Evolutionary conservation across 2,888 invertebrate genomes (phyloP).

Genomic region (Agriopis marginaria): DNA sequence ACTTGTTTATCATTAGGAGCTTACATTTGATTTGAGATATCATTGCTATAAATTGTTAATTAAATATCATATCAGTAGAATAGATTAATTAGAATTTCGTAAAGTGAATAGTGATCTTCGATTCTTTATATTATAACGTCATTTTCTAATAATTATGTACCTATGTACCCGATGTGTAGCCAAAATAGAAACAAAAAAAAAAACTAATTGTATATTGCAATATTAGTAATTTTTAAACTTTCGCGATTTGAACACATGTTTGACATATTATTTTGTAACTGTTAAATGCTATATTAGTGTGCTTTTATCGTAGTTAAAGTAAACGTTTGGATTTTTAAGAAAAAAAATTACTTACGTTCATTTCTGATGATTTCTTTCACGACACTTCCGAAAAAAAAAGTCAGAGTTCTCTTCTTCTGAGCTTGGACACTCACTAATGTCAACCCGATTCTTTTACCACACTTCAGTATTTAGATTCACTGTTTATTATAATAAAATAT

Average conservation of each 20-base stretch:
- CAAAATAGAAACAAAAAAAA: no score
- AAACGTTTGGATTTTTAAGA: neutral
- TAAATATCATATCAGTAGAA: neutral
- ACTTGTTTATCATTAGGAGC: slow-evolving; percentile 20
- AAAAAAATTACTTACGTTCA: slow-evolving; percentile 70
- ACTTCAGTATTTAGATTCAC: slow-evolving; percentile 9
- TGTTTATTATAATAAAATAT: neutral
- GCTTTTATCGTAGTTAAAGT: neutral
- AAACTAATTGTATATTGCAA: no score
- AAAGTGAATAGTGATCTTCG: neutral
- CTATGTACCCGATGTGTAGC: no score
- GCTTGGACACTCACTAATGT: slow-evolving; percentile 23
- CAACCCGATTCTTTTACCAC: neutral
- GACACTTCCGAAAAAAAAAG: slow-evolving; percentile 30
- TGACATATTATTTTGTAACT: no score
- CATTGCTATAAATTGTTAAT: neutral
- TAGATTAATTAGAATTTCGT: neutral
- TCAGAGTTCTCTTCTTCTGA: slow-evolving; percentile 7
- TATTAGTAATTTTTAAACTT: no score
- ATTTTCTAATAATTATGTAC: no score
- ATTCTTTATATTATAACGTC: neutral
- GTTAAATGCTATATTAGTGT: no score
- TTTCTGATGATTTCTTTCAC: slow-evolving; percentile 65
- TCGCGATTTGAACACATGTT: no score
- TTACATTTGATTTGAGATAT: neutral